Evolutionary conservation across 2,113 vertebrate genomes (phyloP), one percentile per base, ranked within the genome.

Genomic region (Aythya baeri): DNA sequence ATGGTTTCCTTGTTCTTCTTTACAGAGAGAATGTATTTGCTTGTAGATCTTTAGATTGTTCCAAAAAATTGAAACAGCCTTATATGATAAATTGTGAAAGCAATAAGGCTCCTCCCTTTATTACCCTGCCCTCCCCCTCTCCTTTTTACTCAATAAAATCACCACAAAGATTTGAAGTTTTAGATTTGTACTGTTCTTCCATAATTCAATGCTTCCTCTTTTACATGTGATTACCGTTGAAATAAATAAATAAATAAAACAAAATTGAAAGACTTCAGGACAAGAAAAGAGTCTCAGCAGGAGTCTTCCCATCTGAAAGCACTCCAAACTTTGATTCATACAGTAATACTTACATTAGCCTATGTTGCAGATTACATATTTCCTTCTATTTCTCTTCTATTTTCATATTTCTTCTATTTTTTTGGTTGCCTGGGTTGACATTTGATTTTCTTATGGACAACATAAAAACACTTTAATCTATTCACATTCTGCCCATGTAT

Each of bases 31-130:
- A 55, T 23, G 6, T 14, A 67, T 38, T 72, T 67, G 5, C 20
- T 91, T 87, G 2, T 81, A 89, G 70, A 46, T 80, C 52, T 62
- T 83, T 92, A 34, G 61, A 34, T 58, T 85, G 31, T 52, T 93
- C 46, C 91, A 62, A 93, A 58, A 67, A 90, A 70, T 15, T 2
- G 31, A n/a, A 13, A 36, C 3, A 23, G 18, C 31, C 65, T 52
- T 14, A 76, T 26, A 14, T 55, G 9, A 71, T 58, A 90, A 96
- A 85, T 63, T 74, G 13, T 44, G 25, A 49, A 96, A 54, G 27
- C 59, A 58, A 91, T 67, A 83, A 88, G 70, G 13, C 73, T 89
- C 16, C 9, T 38, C 23, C 77, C n/a, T 71, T 80, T 23, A 5
- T 29, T 36, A 6, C 3, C 3, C 9, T 83, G 4, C 18, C 3